phyloP scores from a whole-genome alignment of 2,113 vertebrate species.

The Oncorhynchus kisutch region DNA sequence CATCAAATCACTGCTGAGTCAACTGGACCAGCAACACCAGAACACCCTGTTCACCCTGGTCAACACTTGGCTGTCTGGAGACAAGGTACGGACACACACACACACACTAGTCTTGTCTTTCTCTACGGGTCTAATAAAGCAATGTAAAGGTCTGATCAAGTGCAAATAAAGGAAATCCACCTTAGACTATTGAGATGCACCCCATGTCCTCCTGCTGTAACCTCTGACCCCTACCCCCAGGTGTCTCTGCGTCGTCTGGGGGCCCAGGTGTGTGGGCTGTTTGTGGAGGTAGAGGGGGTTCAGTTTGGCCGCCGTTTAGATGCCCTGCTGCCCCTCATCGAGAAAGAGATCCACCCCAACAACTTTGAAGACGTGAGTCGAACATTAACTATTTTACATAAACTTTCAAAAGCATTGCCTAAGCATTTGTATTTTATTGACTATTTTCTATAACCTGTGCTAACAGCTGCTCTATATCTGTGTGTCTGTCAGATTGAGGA shows the following conservation, averaged over 20 bases:
- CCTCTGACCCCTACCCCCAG: conserved; percentile 55
- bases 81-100: conserved; percentile 78
- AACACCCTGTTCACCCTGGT: conserved; percentile 82
- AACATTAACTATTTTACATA: not conserved
- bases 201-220: not conserved
- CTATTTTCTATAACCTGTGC: not conserved
- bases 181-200: no score
- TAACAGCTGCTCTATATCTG: not conserved
- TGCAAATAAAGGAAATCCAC: no score
- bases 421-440: not conserved
- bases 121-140: no score
- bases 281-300: conserved; percentile 85
- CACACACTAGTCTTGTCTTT: not conserved
- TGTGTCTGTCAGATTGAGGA: conserved; percentile 77
- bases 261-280: conserved; percentile 86
- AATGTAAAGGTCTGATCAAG: no score
- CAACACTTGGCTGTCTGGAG: conserved; percentile 80
- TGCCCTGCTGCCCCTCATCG: conserved; percentile 79
- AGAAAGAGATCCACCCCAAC: conserved; percentile 81
- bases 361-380: conserved; percentile 84
- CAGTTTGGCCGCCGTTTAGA: conserved; percentile 80
- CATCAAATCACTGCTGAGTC: conserved; percentile 80
- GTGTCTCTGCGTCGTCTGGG: conserved; percentile 81
- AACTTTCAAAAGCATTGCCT: no score
- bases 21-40: conserved; percentile 76